phyloP scores from a whole-genome alignment of 2,113 vertebrate genomes.

The Plecturocebus donacophilus region DNA sequence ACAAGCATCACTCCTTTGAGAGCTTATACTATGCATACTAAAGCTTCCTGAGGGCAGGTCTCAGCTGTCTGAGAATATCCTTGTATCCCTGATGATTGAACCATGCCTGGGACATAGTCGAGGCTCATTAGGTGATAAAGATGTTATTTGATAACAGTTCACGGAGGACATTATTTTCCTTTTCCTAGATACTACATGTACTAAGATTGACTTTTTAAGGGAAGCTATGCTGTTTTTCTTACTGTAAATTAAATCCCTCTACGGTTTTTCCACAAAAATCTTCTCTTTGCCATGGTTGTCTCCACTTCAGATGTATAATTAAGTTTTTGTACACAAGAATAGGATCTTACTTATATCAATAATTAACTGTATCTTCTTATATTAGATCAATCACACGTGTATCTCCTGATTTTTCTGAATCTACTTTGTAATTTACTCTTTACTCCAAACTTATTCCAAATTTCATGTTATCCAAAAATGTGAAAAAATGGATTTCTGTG shows the following conservation, averaged over 20 bases:
- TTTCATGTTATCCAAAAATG: background rate
- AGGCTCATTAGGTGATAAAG: background rate
- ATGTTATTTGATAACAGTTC: background rate
- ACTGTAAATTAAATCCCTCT: background rate
- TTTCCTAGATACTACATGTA: background rate
- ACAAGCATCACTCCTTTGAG: background rate
- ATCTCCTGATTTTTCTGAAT: background rate
- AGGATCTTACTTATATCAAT: background rate
- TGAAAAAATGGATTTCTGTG: background rate
- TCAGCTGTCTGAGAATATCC: background rate
- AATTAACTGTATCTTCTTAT: background rate
- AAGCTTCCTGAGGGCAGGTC: background rate
- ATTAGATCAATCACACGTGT: background rate
- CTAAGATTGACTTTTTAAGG: background rate
- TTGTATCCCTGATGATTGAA: background rate
- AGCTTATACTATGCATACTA: background rate
- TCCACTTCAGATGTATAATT: background rate
- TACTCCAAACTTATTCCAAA: background rate
- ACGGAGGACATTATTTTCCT: background rate
- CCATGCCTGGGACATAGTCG: background rate
- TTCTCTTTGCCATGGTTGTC: background rate
- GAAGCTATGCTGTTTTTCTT: background rate
- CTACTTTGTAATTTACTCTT: background rate
- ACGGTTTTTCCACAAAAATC: background rate
- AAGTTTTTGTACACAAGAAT: background rate